Evolutionary conservation across 2,113 vertebrate species (phyloP).

Genomic region (Tympanuchus pallidicinctus): DNA sequence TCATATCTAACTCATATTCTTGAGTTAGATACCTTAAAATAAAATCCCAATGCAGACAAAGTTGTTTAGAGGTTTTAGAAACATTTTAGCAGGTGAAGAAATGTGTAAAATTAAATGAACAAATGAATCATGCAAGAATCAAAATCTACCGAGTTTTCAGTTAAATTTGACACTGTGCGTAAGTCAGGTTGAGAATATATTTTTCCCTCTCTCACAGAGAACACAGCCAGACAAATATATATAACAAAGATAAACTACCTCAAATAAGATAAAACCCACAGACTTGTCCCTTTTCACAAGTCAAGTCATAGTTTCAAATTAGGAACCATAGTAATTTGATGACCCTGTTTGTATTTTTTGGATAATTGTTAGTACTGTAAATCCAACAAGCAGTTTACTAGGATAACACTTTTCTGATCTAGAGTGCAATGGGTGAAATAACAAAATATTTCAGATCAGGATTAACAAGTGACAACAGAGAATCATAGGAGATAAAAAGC

Average conservation of each 20-base stretch:
- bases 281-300: background rate
- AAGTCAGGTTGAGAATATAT: background rate
- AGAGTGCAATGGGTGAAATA: background rate
- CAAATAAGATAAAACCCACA: background rate
- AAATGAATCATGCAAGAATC: background rate
- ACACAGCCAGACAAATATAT: background rate
- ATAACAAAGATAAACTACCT: background rate
- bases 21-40: background rate
- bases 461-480: background rate
- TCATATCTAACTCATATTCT: background rate
- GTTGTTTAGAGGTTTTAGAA: background rate
- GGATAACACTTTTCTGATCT: background rate
- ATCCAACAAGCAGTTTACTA: background rate
- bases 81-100: background rate
- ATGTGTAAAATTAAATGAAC: background rate
- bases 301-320: background rate
- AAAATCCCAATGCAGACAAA: background rate
- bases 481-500: fast-evolving
- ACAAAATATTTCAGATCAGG: background rate
- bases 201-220: background rate
- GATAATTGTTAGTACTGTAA: background rate
- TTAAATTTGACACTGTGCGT: background rate
- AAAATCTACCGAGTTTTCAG: background rate
- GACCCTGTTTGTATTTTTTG: background rate
- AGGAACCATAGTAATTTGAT: background rate